A percentile compares a stretch with the other conserved stretches of the same genome.
phyloP scores from a whole-genome alignment of 2,888 invertebrate genomes.

The Cataglyphis albicans region DNA sequence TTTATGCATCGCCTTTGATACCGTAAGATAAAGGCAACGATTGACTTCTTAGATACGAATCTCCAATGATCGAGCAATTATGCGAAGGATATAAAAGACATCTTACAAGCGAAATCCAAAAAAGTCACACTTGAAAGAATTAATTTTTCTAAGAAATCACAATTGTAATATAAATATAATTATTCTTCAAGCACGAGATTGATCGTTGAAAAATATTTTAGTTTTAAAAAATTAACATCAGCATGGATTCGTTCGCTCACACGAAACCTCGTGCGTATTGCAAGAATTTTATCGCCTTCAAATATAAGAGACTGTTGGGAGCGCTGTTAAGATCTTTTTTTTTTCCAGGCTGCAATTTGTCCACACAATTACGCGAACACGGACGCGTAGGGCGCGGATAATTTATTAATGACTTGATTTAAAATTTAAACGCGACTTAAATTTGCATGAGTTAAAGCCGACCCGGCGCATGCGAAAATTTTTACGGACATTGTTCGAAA shows the following conservation, averaged over 20 bases:
- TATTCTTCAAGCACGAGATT: background rate
- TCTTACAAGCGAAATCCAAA: background rate
- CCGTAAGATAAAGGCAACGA: conserved; percentile 13
- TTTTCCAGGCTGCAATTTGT: conserved; percentile 51
- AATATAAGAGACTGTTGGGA: conserved; percentile 39
- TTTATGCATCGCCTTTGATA: conserved; percentile 47
- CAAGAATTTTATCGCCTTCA: conserved; percentile 27
- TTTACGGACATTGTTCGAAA: conserved; percentile 55
- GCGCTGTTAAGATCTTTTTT: conserved; percentile 51
- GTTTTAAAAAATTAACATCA: conserved; percentile 3
- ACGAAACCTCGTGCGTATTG: background rate
- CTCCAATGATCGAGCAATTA: background rate
- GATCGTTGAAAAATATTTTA: background rate
- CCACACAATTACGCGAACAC: conserved; percentile 49
- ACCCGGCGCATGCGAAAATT: conserved; percentile 46
- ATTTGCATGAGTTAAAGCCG: conserved; percentile 55
- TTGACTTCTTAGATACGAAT: conserved; percentile 17
- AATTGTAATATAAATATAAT: background rate
- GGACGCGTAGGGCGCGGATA: conserved; percentile 46
- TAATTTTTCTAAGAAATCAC: background rate
- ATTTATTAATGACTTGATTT: conserved; percentile 58
- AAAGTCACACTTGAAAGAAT: background rate
- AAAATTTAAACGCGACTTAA: conserved; percentile 56
- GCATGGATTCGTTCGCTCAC: background rate
- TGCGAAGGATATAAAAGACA: background rate